These are phyloP conservation scores for Periphyllus acericola DNA, from an alignment of 2,888 invertebrate genomes.

Conservation along the genomic window DNA sequence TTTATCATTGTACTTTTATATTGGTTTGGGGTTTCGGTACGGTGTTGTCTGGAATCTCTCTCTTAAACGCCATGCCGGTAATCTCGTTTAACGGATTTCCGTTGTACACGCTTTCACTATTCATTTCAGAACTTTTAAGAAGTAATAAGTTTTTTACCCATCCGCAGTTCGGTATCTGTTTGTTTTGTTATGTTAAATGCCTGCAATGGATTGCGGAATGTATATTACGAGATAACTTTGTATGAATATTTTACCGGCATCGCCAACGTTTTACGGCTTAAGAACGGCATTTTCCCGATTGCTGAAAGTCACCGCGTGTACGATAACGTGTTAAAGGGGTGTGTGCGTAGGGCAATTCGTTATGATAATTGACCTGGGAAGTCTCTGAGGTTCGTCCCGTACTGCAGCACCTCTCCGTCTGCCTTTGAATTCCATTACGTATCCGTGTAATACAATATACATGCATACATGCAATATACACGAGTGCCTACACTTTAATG, in stretches of 20 bases:
- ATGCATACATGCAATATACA: not conserved
- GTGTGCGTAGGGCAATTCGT: not conserved
- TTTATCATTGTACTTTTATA: not conserved
- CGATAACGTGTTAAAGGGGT: not conserved
- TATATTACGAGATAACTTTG: not conserved
- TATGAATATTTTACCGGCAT: not conserved
- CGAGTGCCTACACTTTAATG: not conserved
- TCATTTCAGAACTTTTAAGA: not conserved
- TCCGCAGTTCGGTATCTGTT: not conserved
- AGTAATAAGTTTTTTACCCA: not conserved
- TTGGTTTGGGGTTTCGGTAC: not conserved
- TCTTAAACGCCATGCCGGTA: not conserved
- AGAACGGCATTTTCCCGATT: not conserved
- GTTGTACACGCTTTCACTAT: not conserved
- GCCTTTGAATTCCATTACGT: not conserved
- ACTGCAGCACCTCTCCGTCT: not conserved
- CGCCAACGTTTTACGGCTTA: not conserved
- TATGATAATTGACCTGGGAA: constrained; percentile 35
- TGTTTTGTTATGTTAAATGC: not conserved
- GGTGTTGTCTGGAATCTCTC: not conserved
- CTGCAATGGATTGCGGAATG: not conserved
- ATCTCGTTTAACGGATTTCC: not conserved
- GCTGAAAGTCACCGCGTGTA: not conserved
- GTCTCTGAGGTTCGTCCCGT: constrained; percentile 4
- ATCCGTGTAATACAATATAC: not conserved